A percentile compares a stretch with the other conserved stretches of the same genome.
These are phyloP conservation scores for Conomelus anceps DNA, from an alignment of 2,888 invertebrate genomes.

Conservation along the genomic window DNA sequence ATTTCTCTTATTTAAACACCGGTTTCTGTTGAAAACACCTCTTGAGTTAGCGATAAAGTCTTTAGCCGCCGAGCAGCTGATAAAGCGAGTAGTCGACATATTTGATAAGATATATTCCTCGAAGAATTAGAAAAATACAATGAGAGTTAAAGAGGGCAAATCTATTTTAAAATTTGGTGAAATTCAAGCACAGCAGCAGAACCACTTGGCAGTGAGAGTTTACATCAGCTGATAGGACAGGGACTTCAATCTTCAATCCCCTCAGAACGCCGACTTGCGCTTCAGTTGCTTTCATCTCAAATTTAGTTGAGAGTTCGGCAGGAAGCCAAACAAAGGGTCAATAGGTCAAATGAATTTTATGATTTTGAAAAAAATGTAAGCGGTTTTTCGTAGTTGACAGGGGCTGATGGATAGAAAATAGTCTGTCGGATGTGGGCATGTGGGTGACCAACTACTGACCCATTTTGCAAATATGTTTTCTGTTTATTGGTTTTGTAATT, in stretches of 20 bases:
- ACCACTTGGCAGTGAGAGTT: neutral
- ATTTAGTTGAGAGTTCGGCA: neutral
- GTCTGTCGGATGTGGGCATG: too few species aligned
- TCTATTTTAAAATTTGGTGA: neutral
- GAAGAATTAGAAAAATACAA: neutral
- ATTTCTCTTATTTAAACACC: neutral
- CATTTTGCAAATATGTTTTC: too few species aligned
- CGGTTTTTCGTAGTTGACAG: too few species aligned
- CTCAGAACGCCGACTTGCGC: neutral
- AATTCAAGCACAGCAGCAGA: neutral
- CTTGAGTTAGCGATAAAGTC: neutral
- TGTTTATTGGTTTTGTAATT: too few species aligned
- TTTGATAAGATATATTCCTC: neutral
- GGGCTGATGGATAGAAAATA: too few species aligned
- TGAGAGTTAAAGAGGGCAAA: neutral
- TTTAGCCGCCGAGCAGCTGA: conserved; percentile 1
- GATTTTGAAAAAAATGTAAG: too few species aligned
- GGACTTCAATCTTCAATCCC: neutral
- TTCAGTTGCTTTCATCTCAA: neutral
- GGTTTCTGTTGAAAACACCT: neutral
- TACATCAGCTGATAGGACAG: neutral
- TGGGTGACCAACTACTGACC: too few species aligned
- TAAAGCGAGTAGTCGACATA: neutral
- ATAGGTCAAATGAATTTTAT: neutral
- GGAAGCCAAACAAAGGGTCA: neutral